Evolutionary conservation across 2,113 vertebrate genomes (phyloP), one percentile per base, ranked within the genome.

Genomic region (Pelvicachromis taeniatus): DNA sequence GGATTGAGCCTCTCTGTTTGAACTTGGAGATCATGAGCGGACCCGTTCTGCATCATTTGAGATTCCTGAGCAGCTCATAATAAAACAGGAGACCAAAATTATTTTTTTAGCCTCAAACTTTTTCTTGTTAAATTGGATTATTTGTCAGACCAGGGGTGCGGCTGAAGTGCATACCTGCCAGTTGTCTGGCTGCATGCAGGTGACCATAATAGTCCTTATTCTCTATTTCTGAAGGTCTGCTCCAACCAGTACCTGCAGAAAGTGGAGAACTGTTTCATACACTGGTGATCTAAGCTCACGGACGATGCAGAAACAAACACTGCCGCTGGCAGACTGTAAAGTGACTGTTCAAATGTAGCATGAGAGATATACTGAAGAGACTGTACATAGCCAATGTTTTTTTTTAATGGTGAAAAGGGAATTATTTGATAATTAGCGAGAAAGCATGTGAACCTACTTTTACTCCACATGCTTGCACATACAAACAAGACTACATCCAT

Each of bases 261-360:
- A 13, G 38, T 26, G 63, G 63, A 70, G 63, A 26, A 42, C 63
- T 16, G 63, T 9, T 70, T 70, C 0, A 70, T 70, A 17, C 17
- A 16, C 0, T 13, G 0, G 4, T 45, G 21, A 17, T 45, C 21
- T 70, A 42, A 70, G 13, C 40, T 45, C 23, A 26, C 8, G 0
- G 40, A 26, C 21, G 6, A 10, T 70, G 38, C 21, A 70, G 40
- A 45, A 26, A 23, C 38, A 42, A 70, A 70, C 63, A 17, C 13
- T 45, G 26, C 40, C 13, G 13, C 40, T 70, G 65, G 65, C 21
- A 45, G 65, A 45, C 13, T 70, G 21, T 48, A 26, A 45, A 70
- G 4, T 45, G 21, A 70, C 65, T 26, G 14, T 11, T 48, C 38
- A 70, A 29, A 16, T 10, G 12, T 40, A 45, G 14, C 13, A 11